Evolutionary conservation across 2,888 invertebrate genomes (phyloP), one percentile per base, ranked within the genome.

Genomic region (Perizoma affinitatum): DNA sequence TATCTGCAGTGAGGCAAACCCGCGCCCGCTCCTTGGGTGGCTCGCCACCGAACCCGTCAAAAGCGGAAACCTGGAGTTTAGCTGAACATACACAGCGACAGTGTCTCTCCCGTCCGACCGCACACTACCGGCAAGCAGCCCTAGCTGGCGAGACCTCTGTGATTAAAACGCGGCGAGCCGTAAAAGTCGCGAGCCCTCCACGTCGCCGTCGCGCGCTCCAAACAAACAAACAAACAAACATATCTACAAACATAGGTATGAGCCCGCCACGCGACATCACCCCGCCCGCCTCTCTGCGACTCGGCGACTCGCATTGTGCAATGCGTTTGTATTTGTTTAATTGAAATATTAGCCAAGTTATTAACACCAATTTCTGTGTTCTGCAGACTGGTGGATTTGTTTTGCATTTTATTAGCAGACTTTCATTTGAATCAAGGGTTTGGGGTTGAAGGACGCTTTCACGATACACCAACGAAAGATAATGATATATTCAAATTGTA

Each of bases 151-250:
- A 6, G 45, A 34, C 6, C 5, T 33, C 38, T 9, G 43, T 78
- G 76, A 80, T 82, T 80, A 79, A 79, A 80, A 77, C 67, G 73
- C 77, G 70, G 63, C 72, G 74, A 74, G 66, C 78, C 79, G 77
- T 69, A 58, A 57, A 7, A 9, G 35, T 65, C 60, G 54, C 52
- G 63, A 46, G 62, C 74, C 71, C 81, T 78, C 68, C 68, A 68
- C 72, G 72, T 71, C 75, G 65, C 63, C 54, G 67, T 57, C 70
- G 63, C 53, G 34, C 52, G 33, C 54, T 34, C 22, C 53, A 40
- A 46, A 63, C 68, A 67, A 65, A 70, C 73, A 68, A 68, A 73
- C 71, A 69, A 67, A 71, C 75, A 70, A 63, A 68, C 59, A 51
- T 22, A 22, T 22, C 22, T 22, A 22, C 22, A 3, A 22, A 3